phyloP scores from a whole-genome alignment of 2,797 vertebrate genomes.

The Tamandua tetradactyla region DNA sequence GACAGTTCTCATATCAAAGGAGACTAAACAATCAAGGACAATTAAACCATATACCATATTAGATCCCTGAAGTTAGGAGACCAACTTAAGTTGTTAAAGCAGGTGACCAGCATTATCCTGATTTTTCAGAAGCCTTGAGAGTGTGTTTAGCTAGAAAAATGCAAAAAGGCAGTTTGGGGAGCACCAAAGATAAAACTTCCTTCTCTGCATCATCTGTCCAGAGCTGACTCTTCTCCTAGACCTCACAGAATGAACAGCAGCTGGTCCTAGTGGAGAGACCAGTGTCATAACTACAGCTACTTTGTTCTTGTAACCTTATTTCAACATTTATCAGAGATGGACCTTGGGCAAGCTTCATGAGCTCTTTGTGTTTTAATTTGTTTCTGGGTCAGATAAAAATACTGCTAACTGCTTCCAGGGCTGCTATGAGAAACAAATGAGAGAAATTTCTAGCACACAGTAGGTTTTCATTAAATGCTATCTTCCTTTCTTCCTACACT shows the following conservation, averaged over 20 bases:
- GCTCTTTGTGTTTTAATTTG: constrained; percentile 4
- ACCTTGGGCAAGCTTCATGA: neutral
- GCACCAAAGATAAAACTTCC: neutral
- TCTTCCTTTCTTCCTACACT: neutral
- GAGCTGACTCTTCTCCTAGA: neutral
- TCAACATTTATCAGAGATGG: neutral
- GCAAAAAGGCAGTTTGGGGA: neutral
- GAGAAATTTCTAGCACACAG: neutral
- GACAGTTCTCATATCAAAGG: neutral
- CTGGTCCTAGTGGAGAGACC: neutral
- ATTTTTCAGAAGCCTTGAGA: neutral
- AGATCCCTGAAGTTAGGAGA: neutral
- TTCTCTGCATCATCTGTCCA: neutral
- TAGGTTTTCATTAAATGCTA: constrained; percentile 25
- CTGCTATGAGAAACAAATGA: constrained; percentile 2
- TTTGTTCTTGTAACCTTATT: neutral
- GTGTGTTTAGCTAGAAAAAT: neutral
- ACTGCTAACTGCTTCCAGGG: neutral
- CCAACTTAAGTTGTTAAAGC: neutral
- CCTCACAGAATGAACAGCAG: neutral
- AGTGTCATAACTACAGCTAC: neutral
- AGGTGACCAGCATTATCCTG: neutral
- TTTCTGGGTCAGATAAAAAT: neutral
- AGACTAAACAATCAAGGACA: neutral
- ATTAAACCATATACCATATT: neutral